Evolutionary conservation across 2,113 vertebrate species (phyloP).

Genomic region (Strix uralensis): DNA sequence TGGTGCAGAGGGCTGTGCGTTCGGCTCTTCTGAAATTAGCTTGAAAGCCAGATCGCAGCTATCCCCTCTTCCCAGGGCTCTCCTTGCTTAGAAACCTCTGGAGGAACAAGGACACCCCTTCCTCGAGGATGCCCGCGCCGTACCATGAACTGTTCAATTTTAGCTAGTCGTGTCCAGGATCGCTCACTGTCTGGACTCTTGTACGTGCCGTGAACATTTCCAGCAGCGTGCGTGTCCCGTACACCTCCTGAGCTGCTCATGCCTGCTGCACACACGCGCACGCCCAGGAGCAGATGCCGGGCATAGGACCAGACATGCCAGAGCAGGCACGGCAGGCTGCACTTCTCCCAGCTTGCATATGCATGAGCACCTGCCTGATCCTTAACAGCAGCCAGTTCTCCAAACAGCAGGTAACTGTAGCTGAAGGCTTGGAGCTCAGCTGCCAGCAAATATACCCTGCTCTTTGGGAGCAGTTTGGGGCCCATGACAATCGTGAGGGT

Average conservation of each 20-base stretch:
- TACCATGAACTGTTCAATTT: neutral
- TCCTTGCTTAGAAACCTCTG: neutral
- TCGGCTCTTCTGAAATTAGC: neutral
- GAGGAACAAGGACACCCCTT: neutral
- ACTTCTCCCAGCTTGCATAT: neutral
- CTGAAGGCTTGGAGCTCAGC: neutral
- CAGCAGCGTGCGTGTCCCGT: accelerated
- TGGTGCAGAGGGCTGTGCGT: neutral
- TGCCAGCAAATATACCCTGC: neutral
- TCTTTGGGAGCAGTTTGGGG: neutral
- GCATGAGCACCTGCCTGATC: neutral
- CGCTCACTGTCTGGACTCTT: neutral
- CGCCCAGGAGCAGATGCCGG: neutral
- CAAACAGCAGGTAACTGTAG: neutral
- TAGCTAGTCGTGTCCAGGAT: neutral
- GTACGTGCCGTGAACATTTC: accelerated
- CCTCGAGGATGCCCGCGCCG: accelerated
- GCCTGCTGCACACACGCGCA: accelerated
- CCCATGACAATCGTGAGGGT: neutral
- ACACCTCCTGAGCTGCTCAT: accelerated
- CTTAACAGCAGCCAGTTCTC: neutral
- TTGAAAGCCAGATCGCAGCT: neutral
- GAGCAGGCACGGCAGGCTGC: neutral
- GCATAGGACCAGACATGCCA: neutral
- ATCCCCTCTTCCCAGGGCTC: neutral